Evolutionary conservation across 2,797 vertebrate genomes (phyloP).

Genomic region (Vireo griseus): DNA sequence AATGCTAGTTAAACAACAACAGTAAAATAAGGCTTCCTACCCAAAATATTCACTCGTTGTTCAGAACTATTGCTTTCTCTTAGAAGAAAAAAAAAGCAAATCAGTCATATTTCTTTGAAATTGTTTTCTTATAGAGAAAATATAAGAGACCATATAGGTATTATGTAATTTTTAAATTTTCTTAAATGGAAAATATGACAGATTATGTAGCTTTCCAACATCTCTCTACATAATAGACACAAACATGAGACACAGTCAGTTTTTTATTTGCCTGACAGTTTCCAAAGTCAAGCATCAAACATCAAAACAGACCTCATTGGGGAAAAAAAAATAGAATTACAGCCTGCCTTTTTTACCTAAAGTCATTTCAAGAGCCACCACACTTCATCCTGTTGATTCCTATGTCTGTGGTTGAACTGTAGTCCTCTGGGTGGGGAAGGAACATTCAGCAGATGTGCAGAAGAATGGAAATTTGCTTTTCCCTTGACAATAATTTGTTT

Average conservation of each 20-base stretch:
- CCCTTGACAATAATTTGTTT: background rate
- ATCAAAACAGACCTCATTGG: background rate
- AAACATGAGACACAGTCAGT: background rate
- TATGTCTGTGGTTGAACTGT: background rate
- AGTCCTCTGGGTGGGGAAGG: background rate
- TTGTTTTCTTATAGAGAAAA: background rate
- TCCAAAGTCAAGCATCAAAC: background rate
- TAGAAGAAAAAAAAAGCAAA: background rate
- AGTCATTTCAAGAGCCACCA: background rate
- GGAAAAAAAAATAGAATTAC: background rate
- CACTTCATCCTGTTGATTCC: background rate
- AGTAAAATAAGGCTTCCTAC: background rate
- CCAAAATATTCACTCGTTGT: background rate
- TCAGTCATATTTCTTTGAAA: background rate
- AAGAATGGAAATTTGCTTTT: conserved; percentile 18
- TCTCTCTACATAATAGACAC: background rate
- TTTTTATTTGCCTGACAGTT: background rate
- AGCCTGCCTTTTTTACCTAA: background rate
- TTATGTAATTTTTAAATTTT: background rate
- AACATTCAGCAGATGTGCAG: background rate
- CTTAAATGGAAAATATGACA: background rate
- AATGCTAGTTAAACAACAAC: background rate
- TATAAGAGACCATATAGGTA: background rate
- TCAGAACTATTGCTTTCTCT: background rate
- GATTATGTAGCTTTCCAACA: background rate